Conservation (phyloP, 2,113 vertebrate species). For the Cepphus grylle region DNA sequence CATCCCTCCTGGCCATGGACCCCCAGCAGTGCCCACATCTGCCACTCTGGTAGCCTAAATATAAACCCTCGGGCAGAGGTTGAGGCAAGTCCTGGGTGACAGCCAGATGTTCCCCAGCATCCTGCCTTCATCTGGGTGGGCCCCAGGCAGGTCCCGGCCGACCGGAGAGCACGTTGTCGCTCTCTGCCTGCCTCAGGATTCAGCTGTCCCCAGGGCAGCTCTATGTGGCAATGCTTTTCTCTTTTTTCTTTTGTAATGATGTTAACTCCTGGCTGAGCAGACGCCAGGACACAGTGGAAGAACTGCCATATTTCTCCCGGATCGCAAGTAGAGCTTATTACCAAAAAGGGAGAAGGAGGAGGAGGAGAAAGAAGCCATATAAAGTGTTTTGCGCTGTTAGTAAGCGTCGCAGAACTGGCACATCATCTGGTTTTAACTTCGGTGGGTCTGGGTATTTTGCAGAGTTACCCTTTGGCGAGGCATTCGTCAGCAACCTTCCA, state of each 20-base stretch:
- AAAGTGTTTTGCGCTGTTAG: neutral
- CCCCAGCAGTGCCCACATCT: neutral
- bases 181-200: neutral
- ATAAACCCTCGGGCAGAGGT: neutral
- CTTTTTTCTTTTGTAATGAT: neutral
- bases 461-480: neutral
- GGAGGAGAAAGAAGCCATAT: constrained; percentile 10
- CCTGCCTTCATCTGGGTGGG: neutral
- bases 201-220: neutral
- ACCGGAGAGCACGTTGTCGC: neutral
- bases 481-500: neutral
- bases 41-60: neutral
- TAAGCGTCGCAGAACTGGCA: neutral
- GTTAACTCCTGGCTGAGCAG: neutral
- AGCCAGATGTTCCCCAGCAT: neutral
- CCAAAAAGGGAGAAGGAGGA: neutral
- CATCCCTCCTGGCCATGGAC: fast-evolving
- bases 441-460: neutral
- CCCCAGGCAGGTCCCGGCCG: neutral
- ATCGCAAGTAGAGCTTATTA: neutral
- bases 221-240: neutral
- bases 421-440: neutral
- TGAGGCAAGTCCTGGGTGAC: neutral
- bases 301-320: neutral
- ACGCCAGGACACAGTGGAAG: neutral